Evolutionary conservation across 2,888 invertebrate species (phyloP), one percentile per base, ranked within the genome.

Genomic region (Nysson spinosus): DNA sequence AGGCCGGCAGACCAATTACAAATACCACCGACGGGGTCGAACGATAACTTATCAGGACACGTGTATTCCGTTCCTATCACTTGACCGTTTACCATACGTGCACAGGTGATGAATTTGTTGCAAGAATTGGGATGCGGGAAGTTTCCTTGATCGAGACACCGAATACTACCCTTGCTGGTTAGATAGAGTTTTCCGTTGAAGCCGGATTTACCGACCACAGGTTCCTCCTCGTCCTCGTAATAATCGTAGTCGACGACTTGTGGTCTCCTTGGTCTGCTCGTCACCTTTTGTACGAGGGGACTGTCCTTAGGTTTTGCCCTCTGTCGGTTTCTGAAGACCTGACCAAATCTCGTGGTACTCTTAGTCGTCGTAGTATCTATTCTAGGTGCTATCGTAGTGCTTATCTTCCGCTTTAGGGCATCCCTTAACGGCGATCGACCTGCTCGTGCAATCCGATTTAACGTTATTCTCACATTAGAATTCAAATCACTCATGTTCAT

Each of bases 51-150:
- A 77, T 92, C 92, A 0, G 96, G 96, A 83, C 96, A 96, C 9
- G 95, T 93, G 88, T 96, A 96, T 79, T 95, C 95, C 92, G 95
- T 96, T 5, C 95, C 96, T 0, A 94, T 88, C 1, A 95, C 91
- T 11, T 91, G 91, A 9, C 93, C 93, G 80, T 91, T 93, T 72
- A 95, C 95, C 89, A 94, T 92, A 85, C 91, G 91, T 19, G 96
- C 95, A 87, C 97, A 97, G 14, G 95, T 95, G 78, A 97, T 96
- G 86, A 96, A 97, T 87, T 96, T 96, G 87, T 93, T 94, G 87
- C 97, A 97, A 0, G 95, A 96, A 11, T 92, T 90, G 1, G 97
- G 97, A 88, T 97, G 96, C 0, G 96, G 94, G 88, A 96, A 97
- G 86, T 95, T 96, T 30, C 97, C 97, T 77, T 95, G 93, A 86